Evolutionary conservation across 2,888 invertebrate species (phyloP), one percentile per base, ranked within the genome.

Genomic region (Dolichopus griseipennis): DNA sequence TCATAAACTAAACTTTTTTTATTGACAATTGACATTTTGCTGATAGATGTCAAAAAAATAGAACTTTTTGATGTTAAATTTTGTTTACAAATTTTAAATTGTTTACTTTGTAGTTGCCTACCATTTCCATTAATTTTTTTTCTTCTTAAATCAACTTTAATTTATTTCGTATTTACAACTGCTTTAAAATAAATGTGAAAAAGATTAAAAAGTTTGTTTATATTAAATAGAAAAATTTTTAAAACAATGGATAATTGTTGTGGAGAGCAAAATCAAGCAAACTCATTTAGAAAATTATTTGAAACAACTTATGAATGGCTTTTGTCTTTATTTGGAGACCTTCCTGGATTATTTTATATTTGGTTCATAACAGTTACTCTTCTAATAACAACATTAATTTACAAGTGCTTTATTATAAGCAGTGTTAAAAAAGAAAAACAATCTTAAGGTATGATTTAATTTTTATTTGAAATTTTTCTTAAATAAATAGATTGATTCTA

Each of bases 181-280:
- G 37, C 8, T 37, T 1, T 18, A 52, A 12, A 52, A 15, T 15
- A 52, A 52, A 52, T 52, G 52, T 52, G 52, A 52, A 37, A 52
- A 18, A 52, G 18, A 37, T 37, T 10, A 37, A 37, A 37, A 37
- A 37, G 37, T 8, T 41, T 6, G 41, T 12, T 41, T 2, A 41
- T 41, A 41, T 9, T 9, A 41, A 4, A 41, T 12, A 52, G 18
- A 52, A 52, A 52, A 41, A 52, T 3, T 37, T 34, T 37, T 2
- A 18, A 52, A 52, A 52, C 52, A 34, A 64, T 64, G 64, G 64
- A 64, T 18, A 64, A 64, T 64, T 64, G 64, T 37, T 64, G 64
- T 37, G 64, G 64, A 34, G 37, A 34, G 2, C 33, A 64, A 37
- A 34, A 20, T 10, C 37, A 34, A 33, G n/a, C 4, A 34, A 20